phyloP scores from a whole-genome alignment of 2,888 invertebrate genomes.

The Axea sp. region DNA sequence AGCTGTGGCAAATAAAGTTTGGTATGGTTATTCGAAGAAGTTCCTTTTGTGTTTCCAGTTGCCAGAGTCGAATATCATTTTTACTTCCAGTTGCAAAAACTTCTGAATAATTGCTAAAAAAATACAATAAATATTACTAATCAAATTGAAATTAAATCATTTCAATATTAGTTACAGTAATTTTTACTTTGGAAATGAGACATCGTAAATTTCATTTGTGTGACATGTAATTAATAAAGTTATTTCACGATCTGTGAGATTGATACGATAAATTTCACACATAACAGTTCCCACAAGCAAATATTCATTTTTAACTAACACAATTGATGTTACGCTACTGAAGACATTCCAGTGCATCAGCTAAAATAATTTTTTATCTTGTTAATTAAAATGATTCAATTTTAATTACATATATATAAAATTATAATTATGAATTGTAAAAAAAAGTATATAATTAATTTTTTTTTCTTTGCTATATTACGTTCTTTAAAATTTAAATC shows the following conservation, averaged over 20 bases:
- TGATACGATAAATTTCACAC: conserved; percentile 90
- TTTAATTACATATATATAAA: conserved; percentile 2
- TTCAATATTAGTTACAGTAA: too few relatives aligned
- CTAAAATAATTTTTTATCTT: conserved; percentile 65
- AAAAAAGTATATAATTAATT: background rate
- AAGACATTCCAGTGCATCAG: conserved; percentile 82
- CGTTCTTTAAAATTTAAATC: too few relatives aligned
- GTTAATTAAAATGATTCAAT: too few relatives aligned
- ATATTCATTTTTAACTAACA: conserved; percentile 81
- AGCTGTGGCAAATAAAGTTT: conserved; percentile 91
- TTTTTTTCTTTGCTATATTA: conserved; percentile 72
- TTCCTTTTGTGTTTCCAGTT: conserved; percentile 87
- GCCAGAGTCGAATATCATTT: conserved; percentile 93
- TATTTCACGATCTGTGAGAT: conserved; percentile 84
- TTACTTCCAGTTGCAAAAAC: conserved; percentile 93
- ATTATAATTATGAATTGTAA: background rate
- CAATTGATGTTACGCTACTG: conserved; percentile 88
- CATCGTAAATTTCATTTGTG: conserved; percentile 87
- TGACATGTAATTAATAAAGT: conserved; percentile 91
- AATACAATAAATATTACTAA: conserved; percentile 1
- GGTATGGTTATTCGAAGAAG: conserved; percentile 90
- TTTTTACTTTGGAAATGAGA: conserved; percentile 87
- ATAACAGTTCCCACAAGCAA: conserved; percentile 88
- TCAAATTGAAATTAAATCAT: background rate
- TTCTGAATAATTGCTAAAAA: conserved; percentile 86